Percentiles rank a stretch among this genome's conserved stretches.
Conservation (phyloP, 2,888 invertebrate species). For the Lottia scabra region DNA sequence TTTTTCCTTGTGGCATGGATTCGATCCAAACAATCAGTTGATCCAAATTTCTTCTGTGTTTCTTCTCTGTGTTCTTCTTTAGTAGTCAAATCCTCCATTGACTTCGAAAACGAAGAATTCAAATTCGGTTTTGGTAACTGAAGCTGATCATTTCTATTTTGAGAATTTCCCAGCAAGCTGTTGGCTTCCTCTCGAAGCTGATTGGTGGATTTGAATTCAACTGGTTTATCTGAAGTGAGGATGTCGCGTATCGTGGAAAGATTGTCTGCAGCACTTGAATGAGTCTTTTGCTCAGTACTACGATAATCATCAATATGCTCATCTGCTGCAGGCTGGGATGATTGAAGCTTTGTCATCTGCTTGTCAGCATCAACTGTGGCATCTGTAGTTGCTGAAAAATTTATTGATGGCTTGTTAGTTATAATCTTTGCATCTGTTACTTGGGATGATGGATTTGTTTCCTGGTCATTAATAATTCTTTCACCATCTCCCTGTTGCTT, state of each 20-base stretch:
- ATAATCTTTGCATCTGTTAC: too few relatives aligned
- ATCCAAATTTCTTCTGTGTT: background rate
- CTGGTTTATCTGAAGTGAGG: background rate
- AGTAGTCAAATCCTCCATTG: background rate
- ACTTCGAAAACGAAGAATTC: background rate
- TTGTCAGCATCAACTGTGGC: background rate
- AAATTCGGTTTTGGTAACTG: background rate
- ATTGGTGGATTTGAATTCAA: background rate
- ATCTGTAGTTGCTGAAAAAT: background rate
- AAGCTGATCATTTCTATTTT: background rate
- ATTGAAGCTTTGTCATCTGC: background rate
- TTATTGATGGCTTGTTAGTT: background rate
- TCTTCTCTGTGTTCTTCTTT: background rate
- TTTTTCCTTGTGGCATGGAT: background rate
- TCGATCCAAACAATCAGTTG: background rate
- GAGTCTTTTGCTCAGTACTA: background rate
- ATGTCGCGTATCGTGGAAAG: background rate
- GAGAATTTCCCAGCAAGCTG: background rate
- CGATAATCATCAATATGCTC: background rate
- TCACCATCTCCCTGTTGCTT: background rate
- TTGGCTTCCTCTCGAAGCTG: background rate
- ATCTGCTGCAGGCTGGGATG: background rate
- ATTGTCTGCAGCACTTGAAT: background rate
- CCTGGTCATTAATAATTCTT: too few relatives aligned
- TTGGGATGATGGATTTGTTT: background rate